Percentiles rank a stretch among this genome's conserved stretches.
These are phyloP conservation scores for Pherbina coryleti DNA, from an alignment of 2,888 invertebrate species.

Conservation along the genomic window DNA sequence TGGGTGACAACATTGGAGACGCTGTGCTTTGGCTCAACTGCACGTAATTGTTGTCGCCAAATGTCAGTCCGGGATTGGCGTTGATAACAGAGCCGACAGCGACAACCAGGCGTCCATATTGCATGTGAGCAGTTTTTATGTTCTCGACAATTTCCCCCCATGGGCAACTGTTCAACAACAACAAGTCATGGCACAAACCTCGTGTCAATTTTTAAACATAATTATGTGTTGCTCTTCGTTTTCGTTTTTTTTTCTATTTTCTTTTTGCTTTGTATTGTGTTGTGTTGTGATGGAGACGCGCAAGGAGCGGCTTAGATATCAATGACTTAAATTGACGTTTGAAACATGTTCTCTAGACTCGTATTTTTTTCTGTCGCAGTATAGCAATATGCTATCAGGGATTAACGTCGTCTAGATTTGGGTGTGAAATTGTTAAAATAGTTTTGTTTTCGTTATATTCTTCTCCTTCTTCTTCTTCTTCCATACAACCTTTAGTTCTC, in stretches of 20 bases:
- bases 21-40: conserved; percentile 2
- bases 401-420: not conserved
- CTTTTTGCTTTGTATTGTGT: too few species aligned
- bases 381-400: not conserved
- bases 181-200: conserved; percentile 10
- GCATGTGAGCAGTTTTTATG: conserved; percentile 4
- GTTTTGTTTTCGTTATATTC: conserved; percentile 1
- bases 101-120: conserved; percentile 35
- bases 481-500: conserved; percentile 6
- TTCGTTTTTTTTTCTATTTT: too few species aligned
- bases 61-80: conserved; percentile 45
- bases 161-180: not conserved
- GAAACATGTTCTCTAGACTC: conserved; percentile 1
- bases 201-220: conserved; percentile 49
- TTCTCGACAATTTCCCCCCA: not conserved
- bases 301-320: conserved; percentile 25
- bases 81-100: conserved; percentile 47
- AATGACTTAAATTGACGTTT: conserved; percentile 21
- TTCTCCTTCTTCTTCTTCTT: not conserved
- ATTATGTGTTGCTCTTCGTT: conserved; percentile 42
- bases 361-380: not conserved
- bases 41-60: conserved; percentile 59
- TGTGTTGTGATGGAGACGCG: not conserved
- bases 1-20: not conserved
- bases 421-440: conserved; percentile 31